These are phyloP conservation scores for Stenoptilia bipunctidactyla DNA, from an alignment of 2,888 invertebrate species.

Conservation along the genomic window DNA sequence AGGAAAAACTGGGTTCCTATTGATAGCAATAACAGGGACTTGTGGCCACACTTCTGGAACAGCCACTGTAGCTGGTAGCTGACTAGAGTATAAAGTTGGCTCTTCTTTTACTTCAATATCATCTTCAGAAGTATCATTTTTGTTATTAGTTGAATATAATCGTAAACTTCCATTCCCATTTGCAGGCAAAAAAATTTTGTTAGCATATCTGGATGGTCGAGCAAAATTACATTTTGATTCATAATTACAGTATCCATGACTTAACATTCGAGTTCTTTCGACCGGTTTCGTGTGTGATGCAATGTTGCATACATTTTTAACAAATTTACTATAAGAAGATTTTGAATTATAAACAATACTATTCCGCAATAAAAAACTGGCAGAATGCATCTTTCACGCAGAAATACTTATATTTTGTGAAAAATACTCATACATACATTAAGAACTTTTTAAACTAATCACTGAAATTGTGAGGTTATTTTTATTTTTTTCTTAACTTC, in stretches of 20 bases:
- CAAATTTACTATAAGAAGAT: conserved; percentile 26
- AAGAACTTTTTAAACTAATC: no score
- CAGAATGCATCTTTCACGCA: conserved; percentile 40
- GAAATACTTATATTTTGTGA: conserved; percentile 12
- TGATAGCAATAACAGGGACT: conserved; percentile 94
- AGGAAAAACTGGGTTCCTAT: conserved; percentile 96
- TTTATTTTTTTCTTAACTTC: no score
- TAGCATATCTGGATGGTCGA: conserved; percentile 30
- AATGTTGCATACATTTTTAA: conserved; percentile 51
- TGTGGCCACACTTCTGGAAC: conserved; percentile 98
- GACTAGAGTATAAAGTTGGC: conserved; percentile 59
- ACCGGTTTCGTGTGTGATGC: conserved; percentile 49
- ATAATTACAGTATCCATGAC: conserved; percentile 14
- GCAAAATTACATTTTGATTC: conserved; percentile 16
- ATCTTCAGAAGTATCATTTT: conserved; percentile 48
- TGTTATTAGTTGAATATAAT: conserved; percentile 42
- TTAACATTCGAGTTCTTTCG: conserved; percentile 20
- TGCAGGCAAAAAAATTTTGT: conserved; percentile 16
- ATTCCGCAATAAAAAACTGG: conserved; percentile 42
- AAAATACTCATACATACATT: conserved; percentile 34
- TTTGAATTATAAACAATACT: conserved; percentile 37
- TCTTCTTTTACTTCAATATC: conserved; percentile 46
- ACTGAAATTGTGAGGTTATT: no score
- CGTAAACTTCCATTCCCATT: conserved; percentile 18
- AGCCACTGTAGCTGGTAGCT: conserved; percentile 88